phyloP scores from a whole-genome alignment of 2,113 vertebrate genomes.

The Prietella phreatophila region DNA sequence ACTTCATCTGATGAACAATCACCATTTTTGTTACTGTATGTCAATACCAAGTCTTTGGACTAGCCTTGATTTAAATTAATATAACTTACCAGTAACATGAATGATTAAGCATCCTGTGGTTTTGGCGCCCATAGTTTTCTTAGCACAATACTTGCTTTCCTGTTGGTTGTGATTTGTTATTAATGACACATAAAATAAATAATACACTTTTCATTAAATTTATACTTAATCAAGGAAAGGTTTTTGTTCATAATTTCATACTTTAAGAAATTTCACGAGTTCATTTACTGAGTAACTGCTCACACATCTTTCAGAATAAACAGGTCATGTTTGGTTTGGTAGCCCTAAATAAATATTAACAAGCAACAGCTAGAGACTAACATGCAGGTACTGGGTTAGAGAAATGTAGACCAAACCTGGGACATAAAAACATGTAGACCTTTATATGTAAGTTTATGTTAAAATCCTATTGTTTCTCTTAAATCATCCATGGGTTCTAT shows the following conservation, averaged over 20 bases:
- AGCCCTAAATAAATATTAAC: constrained; percentile 51
- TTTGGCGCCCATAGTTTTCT: not conserved
- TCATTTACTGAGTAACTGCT: constrained; percentile 15
- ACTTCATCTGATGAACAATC: constrained; percentile 5
- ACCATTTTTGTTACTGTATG: not conserved
- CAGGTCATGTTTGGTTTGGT: constrained; percentile 46
- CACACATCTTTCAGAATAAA: constrained; percentile 40
- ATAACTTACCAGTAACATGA: not conserved
- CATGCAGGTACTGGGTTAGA: not conserved
- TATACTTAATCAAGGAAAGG: not conserved
- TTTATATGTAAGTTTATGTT: not conserved
- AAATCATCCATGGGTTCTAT: not conserved
- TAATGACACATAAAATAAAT: not conserved
- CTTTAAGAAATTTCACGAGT: constrained; percentile 15
- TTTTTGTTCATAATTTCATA: not conserved
- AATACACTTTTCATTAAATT: constrained; percentile 1
- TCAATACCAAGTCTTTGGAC: not conserved
- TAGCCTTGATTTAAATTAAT: constrained; percentile 24
- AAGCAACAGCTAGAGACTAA: constrained; percentile 15
- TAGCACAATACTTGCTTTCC: constrained; percentile 6
- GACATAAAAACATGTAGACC: not conserved
- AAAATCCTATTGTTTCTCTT: not conserved
- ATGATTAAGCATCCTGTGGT: not conserved
- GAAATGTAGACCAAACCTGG: constrained; percentile 17
- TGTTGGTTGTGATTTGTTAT: constrained; percentile 17